Conservation (phyloP, 2,797 vertebrate genomes). For the Sebastes glaucus region DNA sequence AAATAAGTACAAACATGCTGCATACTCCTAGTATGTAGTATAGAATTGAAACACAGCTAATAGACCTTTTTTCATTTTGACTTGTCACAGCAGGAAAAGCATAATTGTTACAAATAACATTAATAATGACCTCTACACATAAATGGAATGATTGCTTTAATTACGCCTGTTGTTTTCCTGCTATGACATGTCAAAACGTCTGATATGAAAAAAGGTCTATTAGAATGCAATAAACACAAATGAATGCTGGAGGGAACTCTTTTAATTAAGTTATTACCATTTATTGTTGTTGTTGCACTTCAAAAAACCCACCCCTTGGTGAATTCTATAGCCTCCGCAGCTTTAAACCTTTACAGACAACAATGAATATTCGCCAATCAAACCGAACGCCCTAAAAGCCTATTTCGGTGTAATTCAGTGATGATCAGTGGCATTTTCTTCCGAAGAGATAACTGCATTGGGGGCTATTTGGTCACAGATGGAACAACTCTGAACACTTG, state of each 20-base stretch:
- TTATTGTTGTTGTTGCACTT: background rate
- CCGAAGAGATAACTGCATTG: background rate
- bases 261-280: background rate
- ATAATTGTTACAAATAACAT: no score
- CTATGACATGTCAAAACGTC: background rate
- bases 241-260: background rate
- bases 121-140: background rate
- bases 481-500: background rate
- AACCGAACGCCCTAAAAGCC: background rate
- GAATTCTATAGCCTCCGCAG: background rate
- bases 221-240: background rate
- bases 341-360: background rate
- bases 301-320: background rate
- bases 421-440: background rate
- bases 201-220: background rate
- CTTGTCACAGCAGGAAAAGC: no score
- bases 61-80: background rate
- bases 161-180: background rate
- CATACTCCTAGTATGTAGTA: background rate
- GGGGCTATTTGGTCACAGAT: background rate
- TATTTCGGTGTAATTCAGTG: background rate
- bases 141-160: background rate
- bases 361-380: background rate
- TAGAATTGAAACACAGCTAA: background rate
- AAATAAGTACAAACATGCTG: background rate